A percentile compares a stretch with the other conserved stretches of the same genome.
phyloP scores from a whole-genome alignment of 1,140 invertebrate genomes.

The Nixonia krombeini region DNA sequence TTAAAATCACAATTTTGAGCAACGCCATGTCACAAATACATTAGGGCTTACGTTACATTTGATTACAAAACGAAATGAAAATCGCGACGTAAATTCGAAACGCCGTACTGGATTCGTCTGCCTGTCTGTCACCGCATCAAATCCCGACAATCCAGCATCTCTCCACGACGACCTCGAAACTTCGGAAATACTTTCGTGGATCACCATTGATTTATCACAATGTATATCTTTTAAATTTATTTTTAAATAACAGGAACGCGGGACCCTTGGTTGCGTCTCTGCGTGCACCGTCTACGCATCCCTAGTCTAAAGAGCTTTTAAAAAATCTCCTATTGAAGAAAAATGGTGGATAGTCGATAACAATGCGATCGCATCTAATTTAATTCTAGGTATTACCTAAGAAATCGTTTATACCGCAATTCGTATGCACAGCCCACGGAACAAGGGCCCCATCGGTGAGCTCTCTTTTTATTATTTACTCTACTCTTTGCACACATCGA shows the following conservation, averaged over 20 bases:
- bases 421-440: slow-evolving; percentile 61
- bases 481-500: slow-evolving; percentile 1
- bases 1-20: no score
- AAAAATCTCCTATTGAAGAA: slow-evolving; percentile 61
- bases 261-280: slow-evolving; percentile 55
- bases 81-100: slow-evolving; percentile 38
- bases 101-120: slow-evolving; percentile 29
- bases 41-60: no score
- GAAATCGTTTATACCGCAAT: slow-evolving; percentile 63
- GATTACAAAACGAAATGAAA: neutral
- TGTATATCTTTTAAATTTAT: slow-evolving; percentile 56
- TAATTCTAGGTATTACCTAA: slow-evolving; percentile 56
- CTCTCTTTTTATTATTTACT: slow-evolving; percentile 28
- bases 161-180: slow-evolving; percentile 51
- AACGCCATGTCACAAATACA: no score
- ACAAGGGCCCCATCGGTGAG: slow-evolving; percentile 52
- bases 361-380: slow-evolving; percentile 49
- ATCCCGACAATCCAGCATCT: slow-evolving; percentile 34
- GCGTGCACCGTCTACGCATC: slow-evolving; percentile 38
- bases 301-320: slow-evolving; percentile 55
- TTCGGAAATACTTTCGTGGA: slow-evolving; percentile 71
- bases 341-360: slow-evolving; percentile 57
- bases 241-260: slow-evolving; percentile 61
- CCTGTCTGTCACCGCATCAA: slow-evolving; percentile 19
- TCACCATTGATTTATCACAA: slow-evolving; percentile 72